These are phyloP conservation scores for Chiridota heheva DNA, from an alignment of 35 echinoderm and acorn worm species.

Conservation along the genomic window DNA sequence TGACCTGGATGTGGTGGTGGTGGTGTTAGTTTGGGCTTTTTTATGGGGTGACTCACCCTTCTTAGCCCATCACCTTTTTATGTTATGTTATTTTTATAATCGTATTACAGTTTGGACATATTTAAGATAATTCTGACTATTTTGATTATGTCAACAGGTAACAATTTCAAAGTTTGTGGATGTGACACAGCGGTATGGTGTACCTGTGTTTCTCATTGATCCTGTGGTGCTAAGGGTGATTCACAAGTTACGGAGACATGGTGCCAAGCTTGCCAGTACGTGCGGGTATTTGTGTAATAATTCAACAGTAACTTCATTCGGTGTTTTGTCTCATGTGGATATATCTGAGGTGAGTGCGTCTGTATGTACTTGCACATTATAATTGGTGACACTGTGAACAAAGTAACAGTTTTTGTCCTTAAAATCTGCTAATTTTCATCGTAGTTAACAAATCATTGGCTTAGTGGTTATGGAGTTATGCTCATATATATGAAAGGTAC, in stretches of 20 bases:
- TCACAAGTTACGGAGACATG: conserved; percentile 18
- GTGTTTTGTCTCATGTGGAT: conserved; percentile 52
- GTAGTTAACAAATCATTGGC: not conserved
- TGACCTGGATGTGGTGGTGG: too few relatives aligned
- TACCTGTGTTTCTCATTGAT: conserved; percentile 71
- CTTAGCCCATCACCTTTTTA: too few relatives aligned
- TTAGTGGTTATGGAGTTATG: not conserved
- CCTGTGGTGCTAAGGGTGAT: conserved; percentile 45
- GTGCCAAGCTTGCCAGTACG: not conserved
- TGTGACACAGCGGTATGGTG: conserved; percentile 17
- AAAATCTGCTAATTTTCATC: not conserved
- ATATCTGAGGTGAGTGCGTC: conserved; percentile 54
- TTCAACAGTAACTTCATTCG: conserved; percentile 40
- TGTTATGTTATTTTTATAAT: too few relatives aligned
- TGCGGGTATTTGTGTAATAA: conserved; percentile 58
- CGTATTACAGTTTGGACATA: too few relatives aligned
- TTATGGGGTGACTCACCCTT: too few relatives aligned
- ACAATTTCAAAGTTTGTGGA: conserved; percentile 46
- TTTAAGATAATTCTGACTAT: not conserved
- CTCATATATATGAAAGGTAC: not conserved
- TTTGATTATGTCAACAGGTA: conserved; percentile 35
- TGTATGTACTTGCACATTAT: not conserved
- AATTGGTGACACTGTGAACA: not conserved
- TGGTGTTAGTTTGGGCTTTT: too few relatives aligned
- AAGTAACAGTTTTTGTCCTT: not conserved